Percentiles rank a stretch among this genome's conserved stretches.
These are phyloP conservation scores for Dasypogon diadema DNA, from an alignment of 2,888 invertebrate genomes.

Conservation along the genomic window DNA sequence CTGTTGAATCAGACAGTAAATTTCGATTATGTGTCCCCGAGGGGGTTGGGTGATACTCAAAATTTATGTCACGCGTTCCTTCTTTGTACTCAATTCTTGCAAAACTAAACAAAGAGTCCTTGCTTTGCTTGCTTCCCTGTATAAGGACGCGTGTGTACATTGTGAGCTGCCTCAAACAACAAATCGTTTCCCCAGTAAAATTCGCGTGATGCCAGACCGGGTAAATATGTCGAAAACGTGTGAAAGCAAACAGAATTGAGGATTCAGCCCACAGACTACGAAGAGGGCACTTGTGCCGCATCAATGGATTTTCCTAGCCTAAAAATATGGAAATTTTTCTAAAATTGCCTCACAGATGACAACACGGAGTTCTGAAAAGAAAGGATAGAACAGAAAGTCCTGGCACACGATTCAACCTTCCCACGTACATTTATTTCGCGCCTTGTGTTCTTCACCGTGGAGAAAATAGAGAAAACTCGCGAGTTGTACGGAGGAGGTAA, in stretches of 20 bases:
- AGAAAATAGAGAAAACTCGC: constrained; percentile 20
- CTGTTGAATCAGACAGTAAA: constrained; percentile 49
- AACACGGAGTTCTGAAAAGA: neutral
- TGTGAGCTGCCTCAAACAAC: constrained; percentile 5
- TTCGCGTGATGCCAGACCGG: constrained; percentile 14
- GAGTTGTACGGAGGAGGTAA: constrained; percentile 20
- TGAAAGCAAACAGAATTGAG: constrained; percentile 44
- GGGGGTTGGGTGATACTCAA: constrained; percentile 25
- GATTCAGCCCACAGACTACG: neutral
- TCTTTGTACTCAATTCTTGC: constrained; percentile 37
- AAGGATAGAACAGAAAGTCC: neutral
- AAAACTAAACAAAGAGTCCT: constrained; percentile 34
- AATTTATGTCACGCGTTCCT: constrained; percentile 52
- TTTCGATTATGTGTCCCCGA: constrained; percentile 36
- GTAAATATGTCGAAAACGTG: constrained; percentile 48
- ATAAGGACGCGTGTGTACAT: constrained; percentile 13
- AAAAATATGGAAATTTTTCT: constrained; percentile 32
- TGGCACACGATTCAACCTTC: neutral
- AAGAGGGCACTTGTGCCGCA: neutral
- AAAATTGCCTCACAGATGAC: constrained; percentile 30
- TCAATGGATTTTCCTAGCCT: neutral
- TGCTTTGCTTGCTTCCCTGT: neutral
- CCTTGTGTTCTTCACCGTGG: constrained; percentile 32
- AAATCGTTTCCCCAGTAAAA: constrained; percentile 15
- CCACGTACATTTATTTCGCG: neutral